phyloP scores from a whole-genome alignment of 2,888 invertebrate genomes.

The Campaea margaritaria region DNA sequence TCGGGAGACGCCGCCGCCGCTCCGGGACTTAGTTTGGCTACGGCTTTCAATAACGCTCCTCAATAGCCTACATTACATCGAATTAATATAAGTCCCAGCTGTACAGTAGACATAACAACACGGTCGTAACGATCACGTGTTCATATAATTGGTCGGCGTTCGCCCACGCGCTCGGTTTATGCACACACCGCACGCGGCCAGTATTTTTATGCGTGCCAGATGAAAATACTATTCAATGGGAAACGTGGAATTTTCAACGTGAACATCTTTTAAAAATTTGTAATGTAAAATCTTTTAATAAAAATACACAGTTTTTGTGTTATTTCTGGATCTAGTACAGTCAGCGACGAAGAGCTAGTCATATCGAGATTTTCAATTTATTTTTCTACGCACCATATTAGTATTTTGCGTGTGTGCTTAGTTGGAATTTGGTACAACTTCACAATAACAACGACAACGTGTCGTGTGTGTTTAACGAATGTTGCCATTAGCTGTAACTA shows the following conservation, averaged over 20 bases:
- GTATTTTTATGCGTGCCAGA: conserved; percentile 20
- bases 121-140: conserved; percentile 35
- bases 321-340: not conserved
- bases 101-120: conserved; percentile 43
- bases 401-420: no score
- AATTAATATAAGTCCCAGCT: conserved; percentile 36
- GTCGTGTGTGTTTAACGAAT: no score
- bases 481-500: no score
- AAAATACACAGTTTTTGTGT: not conserved
- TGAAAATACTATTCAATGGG: conserved; percentile 22
- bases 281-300: not conserved
- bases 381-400: no score
- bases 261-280: conserved; percentile 18
- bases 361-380: no score
- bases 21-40: no score
- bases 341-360: no score
- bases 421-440: no score
- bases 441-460: no score
- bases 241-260: conserved; percentile 7
- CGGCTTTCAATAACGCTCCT: no score
- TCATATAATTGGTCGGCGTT: conserved; percentile 30
- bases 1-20: no score
- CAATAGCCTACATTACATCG: conserved; percentile 4
- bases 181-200: conserved; percentile 21
- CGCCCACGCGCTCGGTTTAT: conserved; percentile 38